Base-by-base conservation (phyloP, 2,888 invertebrate species). In the Pyrgus malvae region DNA sequence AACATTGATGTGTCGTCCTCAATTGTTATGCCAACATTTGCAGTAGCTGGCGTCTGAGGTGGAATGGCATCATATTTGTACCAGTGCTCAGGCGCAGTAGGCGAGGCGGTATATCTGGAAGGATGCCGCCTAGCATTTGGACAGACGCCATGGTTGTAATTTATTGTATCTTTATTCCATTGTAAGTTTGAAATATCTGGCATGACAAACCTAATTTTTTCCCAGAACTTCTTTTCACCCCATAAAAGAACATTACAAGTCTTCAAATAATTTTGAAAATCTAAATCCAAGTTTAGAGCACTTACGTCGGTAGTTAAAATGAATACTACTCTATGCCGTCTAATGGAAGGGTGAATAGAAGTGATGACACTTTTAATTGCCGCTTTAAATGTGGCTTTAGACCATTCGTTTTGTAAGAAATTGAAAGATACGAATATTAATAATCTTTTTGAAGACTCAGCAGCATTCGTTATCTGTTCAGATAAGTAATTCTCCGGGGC, bases 221-320 rank as follows among this genome's bases (percentile, higher is more conserved):
- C 95, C 97, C 97, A 97, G 87, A 97, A 97, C 69, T 95, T 92
- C 69, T 94, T 94, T 81, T 97, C 96, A 61, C 95, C 95, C 94
- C 95, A 95, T 62, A 94, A 91, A 62, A 94, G 91, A 46, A 94
- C 93, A 29, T 93, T 92, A 87, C 95, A 92, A 70, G 94, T 93
- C 72, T 94, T 93, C 57, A 95, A 87, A 60, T 95, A 91, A 50
- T 92, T 91, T 76, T 95, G 93, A 45, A 97, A 91, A 69, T 96
- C 95, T 46, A 94, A 91, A 76, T 95, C 96, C 76, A 95, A 92
- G 63, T 94, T 93, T 33, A 94, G 83, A 31, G 94, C 92, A 64
- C 95, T 94, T 29, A 95, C 93, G 64, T 95, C 94, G 61, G 91
- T 91, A 33, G 91, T 91, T 65, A 91, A 76, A 66, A 91, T 87